phyloP scores from a whole-genome alignment of 1,140 invertebrate genomes.

The Agraylea sexmaculata region DNA sequence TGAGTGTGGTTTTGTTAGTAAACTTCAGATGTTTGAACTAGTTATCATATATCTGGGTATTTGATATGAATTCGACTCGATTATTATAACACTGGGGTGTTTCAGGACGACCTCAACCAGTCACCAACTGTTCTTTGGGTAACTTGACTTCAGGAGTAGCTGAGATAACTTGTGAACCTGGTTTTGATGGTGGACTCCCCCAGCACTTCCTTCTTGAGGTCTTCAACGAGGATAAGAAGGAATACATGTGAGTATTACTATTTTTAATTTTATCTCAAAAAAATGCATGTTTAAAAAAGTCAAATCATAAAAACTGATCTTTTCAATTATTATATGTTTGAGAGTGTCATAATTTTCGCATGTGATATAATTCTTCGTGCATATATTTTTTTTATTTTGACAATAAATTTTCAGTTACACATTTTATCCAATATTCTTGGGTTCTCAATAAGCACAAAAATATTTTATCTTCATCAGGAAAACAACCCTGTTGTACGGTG shows the following conservation, averaged over 20 bases:
- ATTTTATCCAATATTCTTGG: slow-evolving; percentile 3
- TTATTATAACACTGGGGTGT: not conserved
- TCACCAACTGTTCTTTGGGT: slow-evolving; percentile 60
- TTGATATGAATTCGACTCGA: not conserved
- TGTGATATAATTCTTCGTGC: slow-evolving; percentile 1
- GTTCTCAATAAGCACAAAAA: too few species aligned
- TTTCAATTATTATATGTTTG: not conserved
- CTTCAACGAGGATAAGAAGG: slow-evolving; percentile 44
- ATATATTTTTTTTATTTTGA: slow-evolving; percentile 2
- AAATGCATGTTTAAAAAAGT: slow-evolving; percentile 1
- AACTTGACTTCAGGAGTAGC: slow-evolving; percentile 65
- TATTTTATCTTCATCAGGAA: too few species aligned
- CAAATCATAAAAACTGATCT: not conserved
- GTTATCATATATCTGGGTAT: not conserved
- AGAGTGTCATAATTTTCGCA: slow-evolving; percentile 4
- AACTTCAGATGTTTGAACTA: not conserved
- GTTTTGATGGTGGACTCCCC: slow-evolving; percentile 74
- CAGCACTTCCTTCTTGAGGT: slow-evolving; percentile 71
- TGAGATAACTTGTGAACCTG: slow-evolving; percentile 59
- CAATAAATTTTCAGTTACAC: slow-evolving; percentile 1
- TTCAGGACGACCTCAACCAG: slow-evolving; percentile 59
- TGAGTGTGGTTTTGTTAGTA: not conserved
- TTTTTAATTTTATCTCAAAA: not conserved
- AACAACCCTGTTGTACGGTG: too few species aligned
- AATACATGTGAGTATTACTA: slow-evolving; percentile 17